Conservation (phyloP, 1,140 invertebrate genomes). For the Meteorus sp. region DNA sequence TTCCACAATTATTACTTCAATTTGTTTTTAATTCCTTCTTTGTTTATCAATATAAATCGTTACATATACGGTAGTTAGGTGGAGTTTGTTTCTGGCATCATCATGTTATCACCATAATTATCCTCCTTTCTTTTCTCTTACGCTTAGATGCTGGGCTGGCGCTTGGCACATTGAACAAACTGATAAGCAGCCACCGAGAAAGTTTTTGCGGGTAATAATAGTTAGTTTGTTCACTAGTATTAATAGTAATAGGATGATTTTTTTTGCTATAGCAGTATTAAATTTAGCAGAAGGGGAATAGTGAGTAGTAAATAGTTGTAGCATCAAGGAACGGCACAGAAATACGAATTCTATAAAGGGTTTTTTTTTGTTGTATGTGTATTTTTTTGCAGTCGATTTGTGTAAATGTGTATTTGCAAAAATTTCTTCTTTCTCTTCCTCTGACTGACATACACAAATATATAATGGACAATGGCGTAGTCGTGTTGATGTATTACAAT, state of each 20-base stretch:
- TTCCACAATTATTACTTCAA: conserved; percentile 50
- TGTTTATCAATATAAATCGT: conserved; percentile 54
- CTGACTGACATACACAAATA: conserved; percentile 12
- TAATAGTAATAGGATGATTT: conserved; percentile 7
- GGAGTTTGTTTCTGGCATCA: background rate
- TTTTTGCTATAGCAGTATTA: too few relatives aligned
- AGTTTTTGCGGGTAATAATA: conserved; percentile 8
- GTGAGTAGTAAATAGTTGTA: conserved; percentile 20
- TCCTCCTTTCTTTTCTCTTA: background rate
- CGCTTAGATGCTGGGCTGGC: conserved; percentile 10
- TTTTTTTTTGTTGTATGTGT: background rate
- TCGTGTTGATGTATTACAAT: background rate
- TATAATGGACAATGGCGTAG: conserved; percentile 2
- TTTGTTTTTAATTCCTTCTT: conserved; percentile 35
- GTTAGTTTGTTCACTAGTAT: conserved; percentile 11
- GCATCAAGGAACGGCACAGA: conserved; percentile 12
- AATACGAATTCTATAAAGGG: conserved; percentile 2
- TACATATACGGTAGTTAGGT: conserved; percentile 46
- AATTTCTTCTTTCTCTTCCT: background rate
- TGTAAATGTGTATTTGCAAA: background rate
- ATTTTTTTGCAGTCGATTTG: background rate
- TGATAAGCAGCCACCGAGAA: conserved; percentile 20
- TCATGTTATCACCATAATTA: background rate
- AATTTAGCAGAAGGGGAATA: conserved; percentile 5
- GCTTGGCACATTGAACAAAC: conserved; percentile 31